phyloP scores from a whole-genome alignment of 2,888 invertebrate genomes.

The Coleophora flavipennella region DNA sequence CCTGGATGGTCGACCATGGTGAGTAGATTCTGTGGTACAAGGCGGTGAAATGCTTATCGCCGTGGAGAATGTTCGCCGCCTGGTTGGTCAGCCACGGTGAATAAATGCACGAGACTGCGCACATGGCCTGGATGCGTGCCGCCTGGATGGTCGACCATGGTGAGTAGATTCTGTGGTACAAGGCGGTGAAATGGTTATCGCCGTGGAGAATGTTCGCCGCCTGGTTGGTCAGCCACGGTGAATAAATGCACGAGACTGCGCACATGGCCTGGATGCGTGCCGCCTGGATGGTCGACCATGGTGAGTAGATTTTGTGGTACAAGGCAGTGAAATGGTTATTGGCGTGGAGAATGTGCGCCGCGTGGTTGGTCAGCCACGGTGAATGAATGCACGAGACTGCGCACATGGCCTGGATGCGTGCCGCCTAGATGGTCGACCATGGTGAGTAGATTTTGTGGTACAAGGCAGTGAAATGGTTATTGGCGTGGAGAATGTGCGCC shows the following conservation, averaged over 20 bases:
- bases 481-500: slow-evolving; percentile 87
- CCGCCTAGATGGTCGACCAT: slow-evolving; percentile 93
- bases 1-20: slow-evolving; percentile 93
- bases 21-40: slow-evolving; percentile 14
- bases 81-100: no score
- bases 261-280: slow-evolving; percentile 92
- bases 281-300: slow-evolving; percentile 93
- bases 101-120: slow-evolving; percentile 95
- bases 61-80: slow-evolving; percentile 87
- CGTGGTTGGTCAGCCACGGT: no score
- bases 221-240: no score
- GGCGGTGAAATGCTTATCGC: slow-evolving; percentile 96
- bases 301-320: no score
- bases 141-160: slow-evolving; percentile 95
- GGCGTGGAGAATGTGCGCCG: slow-evolving; percentile 88
- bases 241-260: no score
- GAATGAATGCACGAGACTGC: no score
- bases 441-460: no score
- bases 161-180: slow-evolving; percentile 15
- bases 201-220: slow-evolving; percentile 87
- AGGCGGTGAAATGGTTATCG: slow-evolving; percentile 96
- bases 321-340: slow-evolving; percentile 96
- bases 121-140: slow-evolving; percentile 89
- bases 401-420: slow-evolving; percentile 88
- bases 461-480: slow-evolving; percentile 97